Evolutionary conservation across 2,888 invertebrate species (phyloP).

Genomic region (Nasonovia ribisnigri): DNA sequence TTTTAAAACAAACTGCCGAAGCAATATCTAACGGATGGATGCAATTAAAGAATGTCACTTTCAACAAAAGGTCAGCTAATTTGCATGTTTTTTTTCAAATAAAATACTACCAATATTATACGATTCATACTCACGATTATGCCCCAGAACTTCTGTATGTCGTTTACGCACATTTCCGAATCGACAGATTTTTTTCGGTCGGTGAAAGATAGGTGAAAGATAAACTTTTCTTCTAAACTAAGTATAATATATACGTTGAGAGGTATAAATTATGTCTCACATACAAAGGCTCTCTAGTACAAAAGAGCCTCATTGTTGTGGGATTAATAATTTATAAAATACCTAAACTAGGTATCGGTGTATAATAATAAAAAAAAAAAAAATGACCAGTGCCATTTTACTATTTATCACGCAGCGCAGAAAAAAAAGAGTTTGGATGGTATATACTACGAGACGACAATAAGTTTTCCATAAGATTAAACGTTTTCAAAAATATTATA

Average conservation of each 20-base stretch:
- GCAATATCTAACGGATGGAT: neutral
- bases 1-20: neutral
- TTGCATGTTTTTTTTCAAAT: neutral
- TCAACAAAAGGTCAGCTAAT: neutral
- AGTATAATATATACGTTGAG: neutral
- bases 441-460: neutral
- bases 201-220: neutral
- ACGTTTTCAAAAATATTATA: no score
- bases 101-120: neutral
- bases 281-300: neutral
- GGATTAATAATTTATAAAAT: slow-evolving; percentile 2
- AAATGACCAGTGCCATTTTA: neutral
- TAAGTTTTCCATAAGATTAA: neutral
- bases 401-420: neutral
- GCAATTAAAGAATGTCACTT: neutral
- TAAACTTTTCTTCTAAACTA: neutral
- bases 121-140: neutral
- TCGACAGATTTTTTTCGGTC: neutral
- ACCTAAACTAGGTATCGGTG: neutral
- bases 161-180: neutral
- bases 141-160: neutral
- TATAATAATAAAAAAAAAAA: neutral
- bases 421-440: neutral
- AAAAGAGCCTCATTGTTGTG: neutral
- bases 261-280: neutral